These are phyloP conservation scores for Charaxes varanes DNA, from an alignment of 1,140 invertebrate genomes.

Conservation along the genomic window DNA sequence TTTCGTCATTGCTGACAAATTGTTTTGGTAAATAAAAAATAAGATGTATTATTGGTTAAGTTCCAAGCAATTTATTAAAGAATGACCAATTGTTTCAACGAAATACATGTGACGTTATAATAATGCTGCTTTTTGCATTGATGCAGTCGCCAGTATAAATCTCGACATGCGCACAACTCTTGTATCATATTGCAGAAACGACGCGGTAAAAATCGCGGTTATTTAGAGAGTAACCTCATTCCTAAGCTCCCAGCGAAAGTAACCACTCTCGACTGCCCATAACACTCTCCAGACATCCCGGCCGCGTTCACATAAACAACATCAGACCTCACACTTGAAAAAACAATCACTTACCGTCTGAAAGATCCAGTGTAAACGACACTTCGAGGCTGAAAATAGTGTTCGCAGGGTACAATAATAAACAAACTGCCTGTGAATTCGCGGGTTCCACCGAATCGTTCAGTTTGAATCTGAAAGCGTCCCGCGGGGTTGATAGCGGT, in stretches of 20 bases:
- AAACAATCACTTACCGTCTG: constrained; percentile 39
- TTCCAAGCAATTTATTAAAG: background rate
- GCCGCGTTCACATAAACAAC: constrained; percentile 21
- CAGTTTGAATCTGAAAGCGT: constrained; percentile 21
- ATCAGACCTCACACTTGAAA: constrained; percentile 23
- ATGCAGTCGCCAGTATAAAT: constrained; percentile 35
- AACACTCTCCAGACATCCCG: constrained; percentile 2
- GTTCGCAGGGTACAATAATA: constrained; percentile 41
- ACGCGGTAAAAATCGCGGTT: constrained; percentile 48
- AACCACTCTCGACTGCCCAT: constrained; percentile 30
- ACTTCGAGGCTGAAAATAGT: constrained; percentile 39
- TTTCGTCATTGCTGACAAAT: no score
- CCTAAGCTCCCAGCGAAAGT: constrained; percentile 49
- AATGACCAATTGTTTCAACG: constrained; percentile 6
- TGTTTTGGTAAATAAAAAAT: no score
- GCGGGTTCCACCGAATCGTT: constrained; percentile 25
- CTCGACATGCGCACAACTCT: constrained; percentile 27
- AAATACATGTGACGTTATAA: constrained; percentile 21
- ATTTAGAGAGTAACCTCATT: constrained; percentile 61
- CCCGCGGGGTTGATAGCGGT: constrained; percentile 5
- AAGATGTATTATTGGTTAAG: no score
- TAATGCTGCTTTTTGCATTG: constrained; percentile 20
- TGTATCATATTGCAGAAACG: constrained; percentile 30
- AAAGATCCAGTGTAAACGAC: constrained; percentile 31
- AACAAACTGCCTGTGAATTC: constrained; percentile 32